A percentile compares a stretch with the other conserved stretches of the same genome.
phyloP scores from a whole-genome alignment of 35 echinoderm and acorn worm species.

The Chiridota heheva region DNA sequence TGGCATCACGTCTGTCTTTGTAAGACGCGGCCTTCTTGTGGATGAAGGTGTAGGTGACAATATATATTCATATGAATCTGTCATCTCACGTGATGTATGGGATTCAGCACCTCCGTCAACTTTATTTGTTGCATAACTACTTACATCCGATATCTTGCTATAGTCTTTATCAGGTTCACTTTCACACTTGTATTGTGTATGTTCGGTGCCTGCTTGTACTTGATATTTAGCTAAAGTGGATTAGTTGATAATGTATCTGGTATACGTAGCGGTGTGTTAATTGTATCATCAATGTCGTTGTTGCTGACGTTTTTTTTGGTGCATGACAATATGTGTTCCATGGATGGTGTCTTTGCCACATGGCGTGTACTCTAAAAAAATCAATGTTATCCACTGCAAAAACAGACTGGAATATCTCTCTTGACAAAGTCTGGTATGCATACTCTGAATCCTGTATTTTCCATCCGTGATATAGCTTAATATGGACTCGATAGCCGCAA shows the following conservation, averaged over 20 bases:
- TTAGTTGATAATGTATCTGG: slow-evolving; percentile 22
- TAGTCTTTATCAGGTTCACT: slow-evolving; percentile 12
- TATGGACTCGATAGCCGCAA: slow-evolving; percentile 11
- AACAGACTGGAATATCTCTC: slow-evolving; percentile 31
- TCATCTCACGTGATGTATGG: slow-evolving; percentile 2
- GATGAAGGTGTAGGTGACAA: too few relatives aligned
- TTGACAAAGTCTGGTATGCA: slow-evolving; percentile 40
- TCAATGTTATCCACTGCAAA: slow-evolving; percentile 38
- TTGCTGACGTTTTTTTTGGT: background rate
- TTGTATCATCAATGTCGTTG: background rate
- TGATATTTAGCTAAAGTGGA: background rate
- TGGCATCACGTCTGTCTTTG: slow-evolving; percentile 28
- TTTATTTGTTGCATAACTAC: slow-evolving; percentile 14
- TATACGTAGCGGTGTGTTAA: slow-evolving; percentile 16
- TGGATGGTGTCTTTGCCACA: slow-evolving; percentile 31
- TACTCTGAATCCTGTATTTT: slow-evolving; percentile 1
- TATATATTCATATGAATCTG: background rate
- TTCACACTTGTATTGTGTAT: slow-evolving; percentile 11
- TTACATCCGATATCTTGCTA: slow-evolving; percentile 27
- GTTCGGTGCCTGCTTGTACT: slow-evolving; percentile 28
- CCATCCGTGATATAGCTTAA: slow-evolving; percentile 10
- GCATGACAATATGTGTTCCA: slow-evolving; percentile 14
- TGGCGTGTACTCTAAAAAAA: slow-evolving; percentile 34
- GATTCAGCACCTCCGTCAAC: background rate
- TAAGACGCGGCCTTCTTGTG: background rate